phyloP scores from a whole-genome alignment of 2,797 vertebrate genomes.

The Petrocephalus schoutedeni region DNA sequence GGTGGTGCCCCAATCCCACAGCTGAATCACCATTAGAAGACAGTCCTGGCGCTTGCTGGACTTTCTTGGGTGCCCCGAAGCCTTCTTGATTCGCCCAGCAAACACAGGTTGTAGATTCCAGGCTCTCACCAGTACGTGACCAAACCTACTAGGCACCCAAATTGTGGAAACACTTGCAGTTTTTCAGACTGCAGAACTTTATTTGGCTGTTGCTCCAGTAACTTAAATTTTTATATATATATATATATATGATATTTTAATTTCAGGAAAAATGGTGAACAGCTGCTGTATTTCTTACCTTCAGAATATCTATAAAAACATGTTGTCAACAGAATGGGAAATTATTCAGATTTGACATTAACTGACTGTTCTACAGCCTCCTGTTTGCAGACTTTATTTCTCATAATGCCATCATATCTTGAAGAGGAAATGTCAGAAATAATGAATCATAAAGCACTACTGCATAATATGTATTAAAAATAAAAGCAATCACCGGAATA shows the following conservation, averaged over 20 bases:
- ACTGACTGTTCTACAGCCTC: neutral
- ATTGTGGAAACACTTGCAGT: too few species aligned
- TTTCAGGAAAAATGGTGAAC: neutral
- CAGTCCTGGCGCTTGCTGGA: too few species aligned
- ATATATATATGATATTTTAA: too few species aligned
- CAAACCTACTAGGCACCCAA: neutral
- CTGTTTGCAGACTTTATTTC: neutral
- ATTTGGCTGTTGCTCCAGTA: too few species aligned
- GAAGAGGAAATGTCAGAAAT: neutral
- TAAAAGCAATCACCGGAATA: neutral
- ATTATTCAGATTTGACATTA: neutral
- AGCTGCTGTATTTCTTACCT: neutral
- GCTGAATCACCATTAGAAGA: too few species aligned
- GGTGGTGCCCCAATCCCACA: too few species aligned
- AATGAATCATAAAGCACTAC: neutral
- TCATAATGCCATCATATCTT: neutral
- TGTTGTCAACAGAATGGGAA: neutral
- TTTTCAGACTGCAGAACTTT: too few species aligned
- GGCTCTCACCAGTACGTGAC: neutral
- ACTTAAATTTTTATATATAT: too few species aligned
- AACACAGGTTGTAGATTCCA: neutral
- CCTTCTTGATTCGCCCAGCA: neutral
- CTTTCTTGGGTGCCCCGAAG: too few species aligned
- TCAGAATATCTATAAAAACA: neutral
- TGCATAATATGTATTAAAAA: neutral